These are phyloP conservation scores for Agonum fuliginosum DNA, from an alignment of 2,888 invertebrate species.

Conservation along the genomic window DNA sequence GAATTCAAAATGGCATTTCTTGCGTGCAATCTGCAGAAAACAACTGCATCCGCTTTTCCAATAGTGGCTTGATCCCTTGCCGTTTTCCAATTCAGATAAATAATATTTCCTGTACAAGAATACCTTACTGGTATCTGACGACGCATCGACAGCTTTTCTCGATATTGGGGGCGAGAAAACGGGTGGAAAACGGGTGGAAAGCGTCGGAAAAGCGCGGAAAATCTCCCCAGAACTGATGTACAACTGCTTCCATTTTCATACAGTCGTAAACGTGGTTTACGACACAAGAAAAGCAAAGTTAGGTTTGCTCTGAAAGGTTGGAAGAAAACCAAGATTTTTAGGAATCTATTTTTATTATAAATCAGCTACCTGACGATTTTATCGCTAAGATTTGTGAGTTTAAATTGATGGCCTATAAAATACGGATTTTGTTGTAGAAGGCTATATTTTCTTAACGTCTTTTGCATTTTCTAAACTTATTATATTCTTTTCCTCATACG, in stretches of 20 bases:
- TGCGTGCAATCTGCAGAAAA: too few species aligned
- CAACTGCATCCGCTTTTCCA: too few species aligned
- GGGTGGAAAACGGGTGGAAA: neutral
- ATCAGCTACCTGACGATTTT: conserved; percentile 24
- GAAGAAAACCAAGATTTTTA: conserved; percentile 13
- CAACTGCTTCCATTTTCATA: conserved; percentile 18
- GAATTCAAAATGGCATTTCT: too few species aligned
- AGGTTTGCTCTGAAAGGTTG: neutral
- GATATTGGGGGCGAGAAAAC: neutral
- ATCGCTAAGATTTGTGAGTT: conserved; percentile 1
- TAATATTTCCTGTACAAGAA: conserved; percentile 3
- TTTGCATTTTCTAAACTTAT: neutral
- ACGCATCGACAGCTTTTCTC: neutral
- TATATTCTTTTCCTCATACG: too few species aligned
- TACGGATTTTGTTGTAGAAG: neutral
- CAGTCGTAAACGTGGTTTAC: conserved; percentile 45
- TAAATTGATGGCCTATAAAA: neutral
- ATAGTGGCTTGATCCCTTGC: conserved; percentile 1
- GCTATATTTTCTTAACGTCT: conserved; percentile 1
- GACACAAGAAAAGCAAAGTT: neutral
- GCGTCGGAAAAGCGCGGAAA: neutral
- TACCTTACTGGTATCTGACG: too few species aligned
- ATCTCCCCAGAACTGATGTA: neutral
- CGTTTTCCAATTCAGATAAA: conserved; percentile 13
- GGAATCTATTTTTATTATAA: conserved; percentile 49